Base-by-base conservation (phyloP, 2,888 invertebrate species). In the Aphodius granarius region DNA sequence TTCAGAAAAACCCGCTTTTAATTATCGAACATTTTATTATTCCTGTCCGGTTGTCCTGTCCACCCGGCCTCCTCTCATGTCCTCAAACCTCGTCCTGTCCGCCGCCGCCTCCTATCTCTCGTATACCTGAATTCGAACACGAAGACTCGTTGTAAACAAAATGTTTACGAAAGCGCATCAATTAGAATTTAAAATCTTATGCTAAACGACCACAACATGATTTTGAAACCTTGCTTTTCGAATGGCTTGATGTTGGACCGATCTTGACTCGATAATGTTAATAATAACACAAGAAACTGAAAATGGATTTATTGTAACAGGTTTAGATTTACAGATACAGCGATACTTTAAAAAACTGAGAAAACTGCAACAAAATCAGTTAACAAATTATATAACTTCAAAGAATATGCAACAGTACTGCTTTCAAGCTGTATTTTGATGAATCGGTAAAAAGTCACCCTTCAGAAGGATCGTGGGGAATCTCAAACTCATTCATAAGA, bases 11-110 rank as follows among this genome's bases (percentile, higher is more conserved):
- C 82, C 83, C 81, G 83, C 81, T 83, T 83, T 83, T 85, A 85
- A 85, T 85, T 85, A 85, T 84, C 82, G 81, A 82, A 81, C 83
- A 83, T 85, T 85, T 85, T 84, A 84, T 85, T 85, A 83, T 83
- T 83, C 77, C 65, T 77, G 77, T 77, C 77, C 43, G 43, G 43
- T 43, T 43, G 43, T 43, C 43, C 43, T 43, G 76, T 73, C 66
- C 71, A 64, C 74, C 64, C 17, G 68, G 73, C 43, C 19, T 22
- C 68, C n/a, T n/a, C n/a, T n/a, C 74, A 16, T 13, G 71, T 15
- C 65, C 74, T 19, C 21, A n/a, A 64, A 18, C 17, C 20, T 63
- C 62, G 74, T 64, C 71, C 71, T 9, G 17, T 66, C 17, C 63
- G 66, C 68, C 63, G 66, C 20, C 63, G 81, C 81, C 81, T 83